Base-by-base conservation (phyloP, 1,140 invertebrate genomes). In the Drosophila saltans region DNA sequence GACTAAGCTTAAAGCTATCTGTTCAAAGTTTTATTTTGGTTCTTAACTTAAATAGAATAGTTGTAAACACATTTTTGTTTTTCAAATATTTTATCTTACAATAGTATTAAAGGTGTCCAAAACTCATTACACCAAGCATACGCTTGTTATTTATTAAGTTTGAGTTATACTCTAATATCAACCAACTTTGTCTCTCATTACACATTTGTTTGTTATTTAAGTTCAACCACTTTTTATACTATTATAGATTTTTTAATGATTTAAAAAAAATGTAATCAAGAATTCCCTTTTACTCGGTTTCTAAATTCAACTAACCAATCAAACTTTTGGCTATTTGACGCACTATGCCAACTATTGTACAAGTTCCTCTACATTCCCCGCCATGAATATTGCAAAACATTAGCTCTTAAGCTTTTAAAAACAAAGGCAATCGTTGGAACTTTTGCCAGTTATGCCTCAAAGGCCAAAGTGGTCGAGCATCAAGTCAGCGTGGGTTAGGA, bases 381-480 rank as follows among this genome's bases (percentile, higher is more conserved):
- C 36, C 56, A 72, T 64, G 62, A 68, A 85, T 57, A 75, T 74
- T 67, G 72, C 65, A 59, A 75, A 62, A 66, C 71, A 21, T 41
- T 59, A 65, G 72, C 63, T 40, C 71, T 66, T 81, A 82, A 86
- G 82, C 80, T 58, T 56, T 43, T 67, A 68, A 77, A 72, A 83
- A 67, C 80, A 86, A 75, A 65, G 70, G 21, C 56, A 69, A 85
- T 69, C 64, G 69, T 81, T 81, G 28, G 36, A 58, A 56, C 57
- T 70, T 71, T 70, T 69, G 43, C 43, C 41, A 21, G 57, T 52
- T 62, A 55, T 64, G 48, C 45, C 30, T 45, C 45, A 64, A 36
- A 63, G 63, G 66, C 43, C 43, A 16, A 57, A 36, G 21, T 28
- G 39, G 59, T 52, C 16, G 4, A 40, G n/a, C 48, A 58, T 57